Base-by-base conservation (phyloP, 1,140 invertebrate genomes). In the Drosophila pandora region DNA sequence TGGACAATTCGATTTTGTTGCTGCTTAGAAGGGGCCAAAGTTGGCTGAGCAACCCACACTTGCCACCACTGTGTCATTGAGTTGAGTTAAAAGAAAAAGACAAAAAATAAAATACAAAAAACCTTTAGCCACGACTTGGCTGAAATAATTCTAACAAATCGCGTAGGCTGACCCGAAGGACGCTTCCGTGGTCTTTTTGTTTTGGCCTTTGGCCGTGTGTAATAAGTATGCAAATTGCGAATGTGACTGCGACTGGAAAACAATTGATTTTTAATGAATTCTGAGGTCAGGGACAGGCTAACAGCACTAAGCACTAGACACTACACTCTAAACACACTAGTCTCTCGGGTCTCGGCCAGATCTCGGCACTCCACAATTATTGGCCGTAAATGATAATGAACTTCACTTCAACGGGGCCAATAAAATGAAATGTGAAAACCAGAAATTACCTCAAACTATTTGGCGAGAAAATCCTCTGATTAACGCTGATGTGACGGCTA, bases 241-340 rank as follows among this genome's bases (percentile, higher is more conserved):
- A 32, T 63, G 39, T 52, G 65, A 32, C 25, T 64, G 34, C 53
- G 65, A 68, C 32, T 64, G 61, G 62, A 76, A 72, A 39, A 58
- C 54, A 83, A 74, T 74, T 77, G 75, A 59, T 60, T 79, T 74
- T 79, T 63, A 81, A 64, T 65, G 70, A 81, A 82, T 54, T 34
- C 70, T 49, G 57, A 54, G 68, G 67, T 71, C 67, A 71, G 68
- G 68, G 68, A 13, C 41, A 5, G 41, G 45, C n/a, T 21, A 41
- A 3, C 6, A 6, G 12, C 47, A 25, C 22, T 6, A 30, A 4
- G 17, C 22, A 49, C 47, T 49, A 22, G 22, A 8, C n/a, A 21
- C 41, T 8, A 47, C 22, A 57, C 28, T 28, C 13, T 17, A 17
- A 17, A 17, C 3, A 56, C 12, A 49, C 22, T 17, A 30, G 5